phyloP scores from a whole-genome alignment of 1,140 invertebrate genomes.

The Drosophila insularis region DNA sequence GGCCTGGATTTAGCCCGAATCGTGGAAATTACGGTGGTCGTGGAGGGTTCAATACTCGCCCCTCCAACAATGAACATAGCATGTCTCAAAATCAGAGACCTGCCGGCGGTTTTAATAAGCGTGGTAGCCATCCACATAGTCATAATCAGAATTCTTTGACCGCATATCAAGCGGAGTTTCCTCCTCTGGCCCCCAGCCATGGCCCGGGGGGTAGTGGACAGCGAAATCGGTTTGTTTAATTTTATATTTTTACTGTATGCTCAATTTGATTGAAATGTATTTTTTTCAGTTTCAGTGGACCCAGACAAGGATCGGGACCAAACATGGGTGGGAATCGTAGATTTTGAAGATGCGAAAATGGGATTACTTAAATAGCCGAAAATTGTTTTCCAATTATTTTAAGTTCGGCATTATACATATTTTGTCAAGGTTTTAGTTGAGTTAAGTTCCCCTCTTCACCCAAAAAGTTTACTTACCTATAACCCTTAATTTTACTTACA shows the following conservation, averaged over 20 bases:
- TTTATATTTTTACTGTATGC: neutral
- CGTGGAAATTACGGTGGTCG: slow-evolving; percentile 72
- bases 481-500: slow-evolving; percentile 24
- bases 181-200: slow-evolving; percentile 49
- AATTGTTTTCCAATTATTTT: slow-evolving; percentile 64
- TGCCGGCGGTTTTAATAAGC: slow-evolving; percentile 39
- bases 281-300: slow-evolving; percentile 53
- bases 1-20: slow-evolving; percentile 71
- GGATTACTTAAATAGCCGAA: slow-evolving; percentile 58
- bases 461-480: neutral
- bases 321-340: slow-evolving; percentile 61
- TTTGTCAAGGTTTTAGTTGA: slow-evolving; percentile 41
- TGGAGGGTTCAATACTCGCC: slow-evolving; percentile 60
- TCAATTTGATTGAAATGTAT: neutral
- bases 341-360: slow-evolving; percentile 46
- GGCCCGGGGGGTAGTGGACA: slow-evolving; percentile 49
- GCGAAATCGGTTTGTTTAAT: slow-evolving; percentile 53
- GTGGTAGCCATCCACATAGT: slow-evolving; percentile 37
- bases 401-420: slow-evolving; percentile 20
- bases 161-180: slow-evolving; percentile 81
- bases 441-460: neutral
- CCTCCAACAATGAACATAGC: slow-evolving; percentile 79
- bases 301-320: slow-evolving; percentile 47
- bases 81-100: slow-evolving; percentile 32
- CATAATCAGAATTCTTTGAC: slow-evolving; percentile 82